phyloP scores from a whole-genome alignment of 1,140 invertebrate species.

The Luehdorfia chinensis region DNA sequence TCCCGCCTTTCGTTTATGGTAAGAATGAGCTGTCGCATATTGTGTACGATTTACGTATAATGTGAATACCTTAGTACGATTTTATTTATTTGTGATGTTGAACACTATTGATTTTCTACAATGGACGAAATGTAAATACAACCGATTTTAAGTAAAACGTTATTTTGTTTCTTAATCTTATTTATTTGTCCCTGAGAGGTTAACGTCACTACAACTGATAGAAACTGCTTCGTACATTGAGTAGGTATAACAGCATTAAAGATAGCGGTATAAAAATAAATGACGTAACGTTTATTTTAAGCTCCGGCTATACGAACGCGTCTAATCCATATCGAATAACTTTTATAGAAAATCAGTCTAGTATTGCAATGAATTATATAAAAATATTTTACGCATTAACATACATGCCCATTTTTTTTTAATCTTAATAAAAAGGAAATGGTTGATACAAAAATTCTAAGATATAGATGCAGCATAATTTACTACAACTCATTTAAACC shows the following conservation, averaged over 20 bases:
- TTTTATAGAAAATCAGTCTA: no score
- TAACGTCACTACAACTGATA: constrained; percentile 2
- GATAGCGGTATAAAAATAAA: constrained; percentile 45
- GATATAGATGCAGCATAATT: no score
- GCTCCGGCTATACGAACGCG: constrained; percentile 31
- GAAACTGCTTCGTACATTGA: constrained; percentile 3
- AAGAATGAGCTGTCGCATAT: constrained; percentile 65
- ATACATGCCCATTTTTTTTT: no score
- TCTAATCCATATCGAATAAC: constrained; percentile 23
- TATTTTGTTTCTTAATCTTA: constrained; percentile 71
- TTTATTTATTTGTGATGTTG: constrained; percentile 76
- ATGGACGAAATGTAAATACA: constrained; percentile 76
- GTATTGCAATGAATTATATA: no score
- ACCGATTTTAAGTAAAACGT: constrained; percentile 76
- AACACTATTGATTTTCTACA: constrained; percentile 76
- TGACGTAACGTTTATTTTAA: constrained; percentile 31
- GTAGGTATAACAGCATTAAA: constrained; percentile 28
- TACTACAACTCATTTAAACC: no score
- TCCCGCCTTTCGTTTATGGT: constrained; percentile 67
- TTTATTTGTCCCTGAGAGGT: constrained; percentile 56
- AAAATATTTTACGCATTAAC: no score
- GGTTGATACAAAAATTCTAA: no score
- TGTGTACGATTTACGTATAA: constrained; percentile 66
- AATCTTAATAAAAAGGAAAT: no score
- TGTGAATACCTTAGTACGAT: constrained; percentile 75